Evolutionary conservation across 2,888 invertebrate species (phyloP).

Genomic region (Leptothorax acervorum): DNA sequence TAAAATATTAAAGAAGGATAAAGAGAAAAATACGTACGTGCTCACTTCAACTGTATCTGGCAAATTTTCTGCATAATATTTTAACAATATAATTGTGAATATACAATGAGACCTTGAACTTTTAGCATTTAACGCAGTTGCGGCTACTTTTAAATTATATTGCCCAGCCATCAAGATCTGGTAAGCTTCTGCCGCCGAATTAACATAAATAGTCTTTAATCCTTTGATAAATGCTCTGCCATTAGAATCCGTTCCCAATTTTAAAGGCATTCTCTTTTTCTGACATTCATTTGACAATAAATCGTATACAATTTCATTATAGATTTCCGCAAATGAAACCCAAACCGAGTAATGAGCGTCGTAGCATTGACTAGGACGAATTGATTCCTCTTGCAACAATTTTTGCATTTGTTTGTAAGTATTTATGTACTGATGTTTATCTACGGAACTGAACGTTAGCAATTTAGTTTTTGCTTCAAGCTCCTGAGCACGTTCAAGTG

Average conservation of each 20-base stretch:
- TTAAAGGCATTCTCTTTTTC: constrained; percentile 79
- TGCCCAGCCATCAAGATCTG: constrained; percentile 93
- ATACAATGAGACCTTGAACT: constrained; percentile 97
- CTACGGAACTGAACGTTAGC: constrained; percentile 77
- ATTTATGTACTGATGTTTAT: constrained; percentile 79
- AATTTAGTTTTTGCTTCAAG: constrained; percentile 79
- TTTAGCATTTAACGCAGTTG: constrained; percentile 93
- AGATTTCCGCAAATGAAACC: constrained; percentile 97
- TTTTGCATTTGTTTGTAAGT: constrained; percentile 82
- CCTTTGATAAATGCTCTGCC: constrained; percentile 82
- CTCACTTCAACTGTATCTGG: constrained; percentile 81
- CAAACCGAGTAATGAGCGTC: constrained; percentile 87
- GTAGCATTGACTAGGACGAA: constrained; percentile 70
- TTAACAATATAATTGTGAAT: constrained; percentile 93
- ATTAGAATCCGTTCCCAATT: constrained; percentile 78
- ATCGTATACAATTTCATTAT: constrained; percentile 96
- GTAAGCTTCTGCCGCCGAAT: constrained; percentile 93
- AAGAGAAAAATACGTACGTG: constrained; percentile 74
- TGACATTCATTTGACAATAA: constrained; percentile 87
- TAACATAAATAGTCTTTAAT: constrained; percentile 88
- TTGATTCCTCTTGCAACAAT: constrained; percentile 79
- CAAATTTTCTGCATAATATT: constrained; percentile 85
- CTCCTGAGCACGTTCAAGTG: constrained; percentile 77
- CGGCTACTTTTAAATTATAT: constrained; percentile 92
- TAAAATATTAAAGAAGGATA: background rate